Base-by-base conservation (phyloP, 2,888 invertebrate genomes). In the Acanthopleura granulata region DNA sequence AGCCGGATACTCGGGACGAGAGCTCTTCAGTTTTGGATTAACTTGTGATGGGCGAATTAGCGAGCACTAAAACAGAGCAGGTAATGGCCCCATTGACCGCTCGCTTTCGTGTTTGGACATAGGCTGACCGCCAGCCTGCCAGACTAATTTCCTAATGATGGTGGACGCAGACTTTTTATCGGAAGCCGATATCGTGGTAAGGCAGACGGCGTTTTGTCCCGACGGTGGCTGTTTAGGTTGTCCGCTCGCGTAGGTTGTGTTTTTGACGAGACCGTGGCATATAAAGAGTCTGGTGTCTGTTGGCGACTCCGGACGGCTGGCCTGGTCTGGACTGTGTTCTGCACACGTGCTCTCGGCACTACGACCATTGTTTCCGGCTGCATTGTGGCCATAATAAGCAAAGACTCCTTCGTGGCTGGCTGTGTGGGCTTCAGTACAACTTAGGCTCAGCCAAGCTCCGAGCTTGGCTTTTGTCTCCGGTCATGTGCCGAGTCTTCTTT, bases 61-160 rank as follows among this genome's bases (percentile, higher is more conserved):
- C 12, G 6, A 22, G 18, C 57, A 57, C 18, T 57, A 57, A 57
- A 57, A 57, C 57, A 57, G 57, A n/a, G 57, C n/a, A 18, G 18
- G 57, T 57, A 57, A 57, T 57, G 57, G 22, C 22, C n/a, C 22
- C 57, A 18, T 22, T 57, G 57, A 57, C 22, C 57, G 22, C 18
- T 57, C 57, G 18, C n/a, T 22, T 22, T 18, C 22, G n/a, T 57
- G 57, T 57, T 57, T 57, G 57, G 22, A 18, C 57, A 57, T 57
- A n/a, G 22, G 6, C 22, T 57, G 57, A 57, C 57, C 18, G 57
- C 18, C 57, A 57, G 18, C 22, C 57, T 57, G n/a, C 57, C 18
- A 57, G 22, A 57, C 57, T 57, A 57, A 57, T 57, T 57, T 57
- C 57, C 57, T 57, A 57, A 57, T 57, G 57, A 57, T 57, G 57